Percentiles rank a stretch among this genome's conserved stretches.
These are phyloP conservation scores for Cirrhinus mrigala DNA, from an alignment of 2,797 vertebrate genomes.

Conservation along the genomic window DNA sequence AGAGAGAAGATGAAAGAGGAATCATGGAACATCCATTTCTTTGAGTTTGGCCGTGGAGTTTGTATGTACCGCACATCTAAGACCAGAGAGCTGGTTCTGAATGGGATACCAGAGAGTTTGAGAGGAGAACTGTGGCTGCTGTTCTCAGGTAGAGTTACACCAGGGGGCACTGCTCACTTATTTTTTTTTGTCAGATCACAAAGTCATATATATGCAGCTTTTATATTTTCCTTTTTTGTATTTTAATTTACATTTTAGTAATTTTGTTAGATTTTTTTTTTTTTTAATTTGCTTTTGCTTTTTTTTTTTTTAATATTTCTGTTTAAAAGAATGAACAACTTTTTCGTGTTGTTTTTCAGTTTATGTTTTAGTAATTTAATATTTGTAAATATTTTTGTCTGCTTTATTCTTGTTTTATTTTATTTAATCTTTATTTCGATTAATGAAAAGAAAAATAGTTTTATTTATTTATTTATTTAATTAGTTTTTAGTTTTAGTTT, in stretches of 20 bases:
- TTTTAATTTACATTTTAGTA: neutral
- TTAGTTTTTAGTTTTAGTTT: neutral
- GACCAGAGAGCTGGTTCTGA: slow-evolving; percentile 90
- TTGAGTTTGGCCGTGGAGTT: slow-evolving; percentile 93
- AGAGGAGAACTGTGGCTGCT: slow-evolving; percentile 96
- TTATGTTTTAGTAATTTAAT: no score
- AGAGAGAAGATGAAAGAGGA: slow-evolving; percentile 98
- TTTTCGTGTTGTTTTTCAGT: neutral
- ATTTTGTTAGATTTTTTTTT: neutral
- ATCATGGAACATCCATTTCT: slow-evolving; percentile 97
- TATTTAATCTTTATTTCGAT: neutral
- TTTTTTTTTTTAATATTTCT: neutral
- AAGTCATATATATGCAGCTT: neutral
- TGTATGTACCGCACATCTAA: slow-evolving; percentile 97
- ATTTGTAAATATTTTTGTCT: no score
- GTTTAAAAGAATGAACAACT: neutral
- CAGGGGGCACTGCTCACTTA: neutral
- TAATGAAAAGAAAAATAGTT: neutral
- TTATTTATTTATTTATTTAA: no score
- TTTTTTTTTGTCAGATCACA: no score
- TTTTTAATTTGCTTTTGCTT: neutral
- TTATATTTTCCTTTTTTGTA: neutral
- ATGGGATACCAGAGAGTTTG: slow-evolving; percentile 91
- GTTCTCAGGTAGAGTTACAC: slow-evolving; percentile 86
- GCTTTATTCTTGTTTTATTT: no score